These are phyloP conservation scores for Clivina fossor DNA, from an alignment of 2,888 invertebrate genomes.

Conservation along the genomic window DNA sequence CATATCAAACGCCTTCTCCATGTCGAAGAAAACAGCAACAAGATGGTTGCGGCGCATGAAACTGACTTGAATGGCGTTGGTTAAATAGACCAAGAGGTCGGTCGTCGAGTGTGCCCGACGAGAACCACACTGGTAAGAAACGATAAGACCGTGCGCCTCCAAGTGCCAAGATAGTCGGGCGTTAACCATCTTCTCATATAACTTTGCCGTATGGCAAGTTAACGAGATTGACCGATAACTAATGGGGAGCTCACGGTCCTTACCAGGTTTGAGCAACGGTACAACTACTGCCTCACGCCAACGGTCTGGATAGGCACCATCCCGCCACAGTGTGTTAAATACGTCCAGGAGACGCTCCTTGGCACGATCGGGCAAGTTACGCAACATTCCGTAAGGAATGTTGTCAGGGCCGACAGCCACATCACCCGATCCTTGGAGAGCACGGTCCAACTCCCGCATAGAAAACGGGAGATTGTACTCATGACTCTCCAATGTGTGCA, in stretches of 20 bases:
- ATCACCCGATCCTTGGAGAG: background rate
- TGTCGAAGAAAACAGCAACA: conserved; percentile 5
- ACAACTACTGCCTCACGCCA: background rate
- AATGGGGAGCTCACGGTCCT: background rate
- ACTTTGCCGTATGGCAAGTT: background rate
- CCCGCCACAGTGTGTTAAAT: background rate
- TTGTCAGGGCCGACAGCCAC: background rate
- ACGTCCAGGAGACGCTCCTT: background rate
- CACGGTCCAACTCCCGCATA: background rate
- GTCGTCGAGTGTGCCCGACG: background rate
- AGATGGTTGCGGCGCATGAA: conserved; percentile 2
- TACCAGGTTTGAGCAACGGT: background rate
- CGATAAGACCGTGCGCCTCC: background rate
- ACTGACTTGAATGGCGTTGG: background rate
- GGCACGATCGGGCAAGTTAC: background rate
- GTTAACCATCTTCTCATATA: conserved; percentile 13
- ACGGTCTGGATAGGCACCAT: background rate
- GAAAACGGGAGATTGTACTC: background rate
- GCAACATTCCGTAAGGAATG: background rate
- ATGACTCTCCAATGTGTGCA: background rate
- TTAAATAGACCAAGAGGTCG: background rate
- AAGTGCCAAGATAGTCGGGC: background rate
- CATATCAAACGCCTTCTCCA: conserved; percentile 4
- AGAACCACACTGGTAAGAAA: background rate
- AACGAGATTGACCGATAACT: conserved; percentile 15